phyloP scores from a whole-genome alignment of 2,797 vertebrate genomes.

The Buphagus erythrorhynchus region DNA sequence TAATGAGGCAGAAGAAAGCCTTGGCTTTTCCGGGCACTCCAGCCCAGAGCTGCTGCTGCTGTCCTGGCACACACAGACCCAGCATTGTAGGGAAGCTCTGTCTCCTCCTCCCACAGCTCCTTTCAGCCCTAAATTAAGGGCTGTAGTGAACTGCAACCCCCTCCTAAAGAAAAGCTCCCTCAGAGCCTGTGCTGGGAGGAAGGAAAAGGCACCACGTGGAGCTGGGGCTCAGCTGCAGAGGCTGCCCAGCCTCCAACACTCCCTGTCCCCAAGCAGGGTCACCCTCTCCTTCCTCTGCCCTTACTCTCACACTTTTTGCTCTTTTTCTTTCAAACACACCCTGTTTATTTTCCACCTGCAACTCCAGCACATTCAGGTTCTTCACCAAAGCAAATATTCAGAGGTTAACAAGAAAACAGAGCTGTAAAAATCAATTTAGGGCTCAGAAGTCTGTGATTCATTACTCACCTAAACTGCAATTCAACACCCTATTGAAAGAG shows the following conservation, averaged over 20 bases:
- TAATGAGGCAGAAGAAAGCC: conserved; percentile 33
- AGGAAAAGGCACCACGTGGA: conserved; percentile 15
- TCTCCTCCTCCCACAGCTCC: conserved; percentile 29
- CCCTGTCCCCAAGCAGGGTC: conserved; percentile 21
- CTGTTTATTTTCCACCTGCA: neutral
- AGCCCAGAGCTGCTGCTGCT: conserved; percentile 22
- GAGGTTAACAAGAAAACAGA: conserved; percentile 2
- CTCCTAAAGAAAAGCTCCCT: conserved; percentile 6
- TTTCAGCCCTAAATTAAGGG: conserved; percentile 47
- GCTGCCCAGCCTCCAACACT: neutral
- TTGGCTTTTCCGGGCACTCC: conserved; percentile 10
- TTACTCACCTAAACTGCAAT: neutral
- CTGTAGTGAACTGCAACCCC: neutral
- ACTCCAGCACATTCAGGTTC: neutral
- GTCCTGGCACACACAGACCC: conserved; percentile 36
- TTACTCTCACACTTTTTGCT: neutral
- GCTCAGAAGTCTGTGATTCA: neutral
- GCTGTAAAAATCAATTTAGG: neutral
- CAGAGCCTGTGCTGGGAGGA: conserved; percentile 10
- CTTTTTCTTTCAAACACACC: neutral
- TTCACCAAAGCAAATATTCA: neutral
- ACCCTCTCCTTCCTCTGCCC: neutral
- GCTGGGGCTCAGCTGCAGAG: conserved; percentile 37
- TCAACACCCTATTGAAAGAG: neutral
- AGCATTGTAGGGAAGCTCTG: conserved; percentile 5